Base-by-base conservation (phyloP, 1,140 invertebrate genomes). In the Scylla paramamosain region DNA sequence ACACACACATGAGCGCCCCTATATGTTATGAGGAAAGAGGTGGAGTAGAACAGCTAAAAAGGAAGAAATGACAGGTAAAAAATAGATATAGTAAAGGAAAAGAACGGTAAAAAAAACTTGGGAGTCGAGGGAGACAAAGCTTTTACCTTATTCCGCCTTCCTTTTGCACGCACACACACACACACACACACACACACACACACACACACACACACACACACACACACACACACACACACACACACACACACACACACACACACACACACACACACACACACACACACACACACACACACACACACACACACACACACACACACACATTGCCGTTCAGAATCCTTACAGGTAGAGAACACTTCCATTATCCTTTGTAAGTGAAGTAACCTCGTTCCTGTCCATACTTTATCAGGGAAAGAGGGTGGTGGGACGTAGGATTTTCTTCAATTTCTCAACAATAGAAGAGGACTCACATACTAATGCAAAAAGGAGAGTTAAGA, bases 181-280 rank as follows among this genome's bases (percentile, higher is more conserved):
- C 52, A 14, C 52, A 4, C 16, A 67, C 52, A 29, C 52, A 67
- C 52, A 67, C 52, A 67, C 52, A 67, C 52, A 67, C 52, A 67
- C 52, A 67, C 52, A 31, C 52, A 31, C 52, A 67, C 52, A 67
- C 52, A 59, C 52, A 67, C 52, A 31, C 52, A 31, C 28, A 67
- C 52, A 67, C 52, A 31, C 52, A 67, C 52, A 77, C 67, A n/a
- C 67, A 77, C 67, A 77, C 67, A 77, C 67, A 77, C 67, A 77
- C 67, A 77, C 67, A 77, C 67, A 77, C 67, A 77, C 67, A 77
- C 67, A 77, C 67, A 67, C 52, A 67, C 52, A 67, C 52, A 67
- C 52, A 67, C 52, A 52, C 46, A 52, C 46, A 52, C 46, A 52
- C 46, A 52, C 46, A 52, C 46, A 52, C 46, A 52, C 48, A 82